phyloP scores from a whole-genome alignment of 2,797 vertebrate species.

The Peromyscus melanophrys region DNA sequence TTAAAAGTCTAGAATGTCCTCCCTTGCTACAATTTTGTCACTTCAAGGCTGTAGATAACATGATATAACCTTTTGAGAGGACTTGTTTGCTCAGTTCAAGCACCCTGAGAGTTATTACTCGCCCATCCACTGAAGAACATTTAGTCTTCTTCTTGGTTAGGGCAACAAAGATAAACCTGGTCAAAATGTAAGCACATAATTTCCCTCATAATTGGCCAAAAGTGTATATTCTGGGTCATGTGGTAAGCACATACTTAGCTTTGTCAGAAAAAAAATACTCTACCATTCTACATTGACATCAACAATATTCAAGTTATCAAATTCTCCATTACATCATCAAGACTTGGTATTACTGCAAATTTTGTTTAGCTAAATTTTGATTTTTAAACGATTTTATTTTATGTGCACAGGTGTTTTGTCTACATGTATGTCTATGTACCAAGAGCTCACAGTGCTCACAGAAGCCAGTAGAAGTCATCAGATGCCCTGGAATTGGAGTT shows the following conservation, averaged over 20 bases:
- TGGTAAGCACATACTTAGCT: background rate
- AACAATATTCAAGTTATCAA: background rate
- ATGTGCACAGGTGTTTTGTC: background rate
- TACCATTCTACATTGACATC: background rate
- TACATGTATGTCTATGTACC: background rate
- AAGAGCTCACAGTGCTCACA: background rate
- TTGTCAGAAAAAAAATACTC: constrained; percentile 37
- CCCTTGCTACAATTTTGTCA: background rate
- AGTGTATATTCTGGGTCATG: background rate
- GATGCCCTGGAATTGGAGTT: background rate
- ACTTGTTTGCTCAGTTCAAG: background rate
- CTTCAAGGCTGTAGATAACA: constrained; percentile 30
- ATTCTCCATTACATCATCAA: background rate
- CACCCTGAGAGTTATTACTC: background rate
- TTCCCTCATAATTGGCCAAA: constrained; percentile 3
- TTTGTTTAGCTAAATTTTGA: background rate
- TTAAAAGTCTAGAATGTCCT: background rate
- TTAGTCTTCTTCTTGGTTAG: background rate
- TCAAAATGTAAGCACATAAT: constrained; percentile 20
- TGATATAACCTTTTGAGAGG: background rate
- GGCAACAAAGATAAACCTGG: constrained; percentile 17
- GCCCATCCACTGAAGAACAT: background rate
- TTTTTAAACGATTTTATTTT: background rate
- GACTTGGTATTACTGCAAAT: background rate
- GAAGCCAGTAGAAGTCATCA: background rate